These are phyloP conservation scores for Meteorus sp. DNA, from an alignment of 1,140 invertebrate genomes.

Conservation along the genomic window DNA sequence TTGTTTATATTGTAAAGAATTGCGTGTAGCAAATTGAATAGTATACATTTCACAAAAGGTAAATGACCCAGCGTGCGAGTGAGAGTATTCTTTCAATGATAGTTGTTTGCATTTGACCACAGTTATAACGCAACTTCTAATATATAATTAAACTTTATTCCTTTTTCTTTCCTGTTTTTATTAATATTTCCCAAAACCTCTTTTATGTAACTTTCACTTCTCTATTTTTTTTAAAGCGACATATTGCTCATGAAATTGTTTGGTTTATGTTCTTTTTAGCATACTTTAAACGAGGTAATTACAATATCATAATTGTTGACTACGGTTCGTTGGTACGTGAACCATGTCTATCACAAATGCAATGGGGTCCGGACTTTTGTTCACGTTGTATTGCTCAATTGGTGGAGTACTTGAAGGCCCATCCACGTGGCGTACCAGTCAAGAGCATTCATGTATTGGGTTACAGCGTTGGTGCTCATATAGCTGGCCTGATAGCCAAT, in stretches of 20 bases:
- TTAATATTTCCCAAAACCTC: no score
- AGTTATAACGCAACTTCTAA: no score
- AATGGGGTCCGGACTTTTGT: conserved; percentile 80
- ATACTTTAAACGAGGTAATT: conserved; percentile 77
- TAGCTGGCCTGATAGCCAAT: conserved; percentile 79
- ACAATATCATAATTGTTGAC: conserved; percentile 87
- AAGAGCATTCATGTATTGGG: conserved; percentile 79
- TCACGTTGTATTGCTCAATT: conserved; percentile 79
- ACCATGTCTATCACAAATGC: conserved; percentile 79
- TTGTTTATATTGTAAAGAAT: no score
- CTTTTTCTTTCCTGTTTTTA: no score
- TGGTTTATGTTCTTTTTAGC: conserved; percentile 55
- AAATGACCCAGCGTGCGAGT: no score
- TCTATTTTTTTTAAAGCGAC: no score
- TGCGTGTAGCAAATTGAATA: no score
- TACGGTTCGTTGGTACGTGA: conserved; percentile 79
- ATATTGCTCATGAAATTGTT: not conserved
- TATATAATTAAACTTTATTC: no score
- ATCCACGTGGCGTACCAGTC: conserved; percentile 72
- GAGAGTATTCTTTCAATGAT: no score
- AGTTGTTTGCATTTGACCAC: no score
- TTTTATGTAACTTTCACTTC: no score
- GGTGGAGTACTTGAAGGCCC: conserved; percentile 74
- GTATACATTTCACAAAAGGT: no score
- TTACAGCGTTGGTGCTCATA: conserved; percentile 84